Evolutionary conservation across 2,888 invertebrate species (phyloP), one percentile per base, ranked within the genome.

Genomic region (Drosophila demipolita): DNA sequence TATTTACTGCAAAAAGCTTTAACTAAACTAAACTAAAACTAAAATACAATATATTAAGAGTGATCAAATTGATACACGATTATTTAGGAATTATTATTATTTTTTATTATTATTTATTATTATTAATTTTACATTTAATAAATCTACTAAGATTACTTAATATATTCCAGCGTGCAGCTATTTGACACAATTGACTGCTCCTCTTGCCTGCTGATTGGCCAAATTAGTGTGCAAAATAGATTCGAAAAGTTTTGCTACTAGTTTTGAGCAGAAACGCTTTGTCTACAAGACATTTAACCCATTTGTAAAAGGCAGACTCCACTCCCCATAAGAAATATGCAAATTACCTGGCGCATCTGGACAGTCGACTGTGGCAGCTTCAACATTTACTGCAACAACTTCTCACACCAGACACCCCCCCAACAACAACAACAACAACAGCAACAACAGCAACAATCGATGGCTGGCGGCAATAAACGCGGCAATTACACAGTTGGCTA

Each of bases 401-500:
- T 79, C 79, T 79, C 80, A 67, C 73, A 75, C 72, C 62, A 73
- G 49, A 42, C 55, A 48, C 53, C 45, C 4, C 45, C 59, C 71
- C 66, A 68, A 60, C 55, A 55, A 45, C 49, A 50, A 53, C 45
- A 75, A 45, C 66, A 67, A 69, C 71, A 69, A 65, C 49, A 50
- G 36, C 52, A 55, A 61, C 75, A 66, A 57, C 65, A 67, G 53
- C 52, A 69, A 49, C 63, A 62, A 52, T 48, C 50, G 78, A 66
- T 76, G 35, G 67, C 63, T 72, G 61, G 69, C 60, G 81, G 80
- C 81, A 83, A 82, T 81, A 80, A 86, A 82, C 69, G 87, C 83
- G 86, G 87, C 83, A 89, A 87, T 87, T 87, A 82, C 82, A 83
- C 76, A 87, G 80, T 76, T 83, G 81, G 78, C 87, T 78, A 89